phyloP scores from a whole-genome alignment of 2,797 vertebrate species.

The Distichodus sexfasciatus region DNA sequence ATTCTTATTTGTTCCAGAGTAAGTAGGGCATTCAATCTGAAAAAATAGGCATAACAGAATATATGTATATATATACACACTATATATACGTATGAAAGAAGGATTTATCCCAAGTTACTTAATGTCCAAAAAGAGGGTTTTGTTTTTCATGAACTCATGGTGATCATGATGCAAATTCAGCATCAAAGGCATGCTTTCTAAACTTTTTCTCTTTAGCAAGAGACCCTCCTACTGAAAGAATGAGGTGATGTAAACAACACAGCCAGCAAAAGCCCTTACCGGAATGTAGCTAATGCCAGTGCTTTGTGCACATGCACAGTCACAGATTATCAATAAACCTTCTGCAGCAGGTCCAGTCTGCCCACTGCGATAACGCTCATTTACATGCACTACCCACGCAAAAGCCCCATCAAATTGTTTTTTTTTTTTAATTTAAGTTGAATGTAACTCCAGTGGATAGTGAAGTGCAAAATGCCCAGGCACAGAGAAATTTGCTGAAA shows the following conservation, averaged over 20 bases:
- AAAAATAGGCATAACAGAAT: too few relatives aligned
- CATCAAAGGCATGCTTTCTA: too few relatives aligned
- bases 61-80: too few relatives aligned
- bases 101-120: too few relatives aligned
- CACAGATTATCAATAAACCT: neutral
- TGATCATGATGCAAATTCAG: too few relatives aligned
- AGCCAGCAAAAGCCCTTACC: neutral
- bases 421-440: neutral
- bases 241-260: neutral
- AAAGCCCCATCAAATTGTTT: neutral
- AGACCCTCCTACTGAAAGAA: neutral
- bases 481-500: constrained; percentile 57
- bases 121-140: too few relatives aligned
- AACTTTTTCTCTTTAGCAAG: neutral
- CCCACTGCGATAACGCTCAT: constrained; percentile 22
- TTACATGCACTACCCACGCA: too few relatives aligned
- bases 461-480: neutral
- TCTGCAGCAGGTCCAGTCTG: constrained; percentile 49
- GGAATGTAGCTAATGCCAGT: constrained; percentile 2
- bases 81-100: too few relatives aligned
- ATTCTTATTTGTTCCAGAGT: too few relatives aligned
- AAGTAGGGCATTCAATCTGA: too few relatives aligned
- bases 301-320: neutral
- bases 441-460: neutral
- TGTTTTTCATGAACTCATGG: too few relatives aligned